Percentiles rank a stretch among this genome's conserved stretches.
Conservation (phyloP, 2,797 vertebrate species). For the Parauchenoglanis ngamensis region DNA sequence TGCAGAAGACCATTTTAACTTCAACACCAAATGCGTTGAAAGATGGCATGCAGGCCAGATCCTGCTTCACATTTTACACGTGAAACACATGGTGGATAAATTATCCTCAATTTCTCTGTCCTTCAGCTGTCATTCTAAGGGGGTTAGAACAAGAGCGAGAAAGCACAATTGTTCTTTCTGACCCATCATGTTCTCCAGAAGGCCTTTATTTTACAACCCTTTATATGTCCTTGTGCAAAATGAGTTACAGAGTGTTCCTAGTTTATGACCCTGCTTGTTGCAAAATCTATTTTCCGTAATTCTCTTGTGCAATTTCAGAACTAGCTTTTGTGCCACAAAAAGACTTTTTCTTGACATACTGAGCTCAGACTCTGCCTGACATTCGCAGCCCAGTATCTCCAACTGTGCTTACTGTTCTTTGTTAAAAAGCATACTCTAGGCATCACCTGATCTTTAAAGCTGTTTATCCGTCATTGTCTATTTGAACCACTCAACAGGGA, state of each 20-base stretch:
- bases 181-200: conserved; percentile 22
- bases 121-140: conserved; percentile 5
- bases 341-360: background rate
- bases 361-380: background rate
- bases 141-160: background rate
- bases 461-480: conserved; percentile 22
- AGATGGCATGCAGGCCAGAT: background rate
- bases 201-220: background rate
- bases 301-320: conserved; percentile 16
- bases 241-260: conserved; percentile 26
- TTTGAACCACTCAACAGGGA: conserved; percentile 6
- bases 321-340: conserved; percentile 3
- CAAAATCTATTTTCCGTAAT: conserved; percentile 30
- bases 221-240: conserved; percentile 19
- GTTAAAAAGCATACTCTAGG: background rate
- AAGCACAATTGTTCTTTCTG: background rate
- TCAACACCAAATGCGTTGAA: background rate
- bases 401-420: background rate
- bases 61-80: background rate
- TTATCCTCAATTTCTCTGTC: conserved; percentile 1
- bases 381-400: background rate
- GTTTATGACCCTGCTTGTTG: conserved; percentile 5
- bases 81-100: conserved; percentile 17
- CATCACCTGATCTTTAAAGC: conserved; percentile 12
- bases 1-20: background rate